Percentiles rank a stretch among this genome's conserved stretches.
These are phyloP conservation scores for Eilema griseolum DNA, from an alignment of 2,888 invertebrate genomes.

Conservation along the genomic window DNA sequence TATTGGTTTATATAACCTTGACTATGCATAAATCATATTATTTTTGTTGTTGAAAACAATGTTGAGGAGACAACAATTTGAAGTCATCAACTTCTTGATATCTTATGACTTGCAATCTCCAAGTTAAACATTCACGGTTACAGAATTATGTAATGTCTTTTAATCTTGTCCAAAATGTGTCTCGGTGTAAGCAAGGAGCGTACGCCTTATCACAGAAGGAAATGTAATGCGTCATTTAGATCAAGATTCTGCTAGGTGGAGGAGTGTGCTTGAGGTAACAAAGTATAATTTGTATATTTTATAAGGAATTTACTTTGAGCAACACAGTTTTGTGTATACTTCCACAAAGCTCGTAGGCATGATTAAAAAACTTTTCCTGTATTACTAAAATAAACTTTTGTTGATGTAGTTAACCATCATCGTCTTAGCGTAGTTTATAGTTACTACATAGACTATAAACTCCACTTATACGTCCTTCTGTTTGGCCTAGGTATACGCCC, in stretches of 20 bases:
- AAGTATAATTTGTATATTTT: neutral
- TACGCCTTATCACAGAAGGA: slow-evolving; percentile 1
- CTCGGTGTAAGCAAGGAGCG: neutral
- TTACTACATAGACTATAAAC: no score
- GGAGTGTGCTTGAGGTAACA: neutral
- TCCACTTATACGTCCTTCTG: no score
- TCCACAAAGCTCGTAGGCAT: neutral
- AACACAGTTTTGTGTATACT: neutral
- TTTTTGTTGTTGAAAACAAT: neutral
- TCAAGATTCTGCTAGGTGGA: neutral
- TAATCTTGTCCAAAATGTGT: slow-evolving; percentile 3
- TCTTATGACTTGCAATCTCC: slow-evolving; percentile 1
- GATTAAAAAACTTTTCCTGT: neutral
- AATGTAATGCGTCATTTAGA: slow-evolving; percentile 9
- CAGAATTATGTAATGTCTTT: neutral
- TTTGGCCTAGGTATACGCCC: no score
- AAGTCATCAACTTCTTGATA: neutral
- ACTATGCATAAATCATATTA: neutral
- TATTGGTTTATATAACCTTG: no score
- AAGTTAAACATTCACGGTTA: neutral
- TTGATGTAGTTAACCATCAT: neutral
- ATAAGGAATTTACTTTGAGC: neutral
- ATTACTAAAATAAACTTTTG: neutral
- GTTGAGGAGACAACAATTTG: neutral
- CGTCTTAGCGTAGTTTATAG: no score